phyloP scores from a whole-genome alignment of 2,113 vertebrate genomes.

The Budorcas taxicolor region DNA sequence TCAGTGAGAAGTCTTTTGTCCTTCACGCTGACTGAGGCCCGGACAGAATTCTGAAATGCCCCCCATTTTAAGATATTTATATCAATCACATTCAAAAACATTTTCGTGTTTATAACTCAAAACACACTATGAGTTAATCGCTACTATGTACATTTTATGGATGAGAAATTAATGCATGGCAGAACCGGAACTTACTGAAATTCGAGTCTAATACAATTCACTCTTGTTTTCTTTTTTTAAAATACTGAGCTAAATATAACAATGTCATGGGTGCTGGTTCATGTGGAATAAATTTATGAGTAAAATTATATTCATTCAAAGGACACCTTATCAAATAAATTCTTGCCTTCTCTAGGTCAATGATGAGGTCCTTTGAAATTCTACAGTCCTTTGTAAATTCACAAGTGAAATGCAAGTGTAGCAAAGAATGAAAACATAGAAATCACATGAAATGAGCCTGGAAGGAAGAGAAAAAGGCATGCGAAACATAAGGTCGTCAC shows the following conservation, averaged over 20 bases:
- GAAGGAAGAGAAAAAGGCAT: not conserved
- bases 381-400: not conserved
- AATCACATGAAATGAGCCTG: not conserved
- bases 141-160: not conserved
- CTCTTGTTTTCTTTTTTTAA: too few species aligned
- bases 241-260: not conserved
- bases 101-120: not conserved
- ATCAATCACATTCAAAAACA: not conserved
- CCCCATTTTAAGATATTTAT: not conserved
- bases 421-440: not conserved
- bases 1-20: not conserved
- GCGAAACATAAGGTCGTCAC: not conserved
- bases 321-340: not conserved
- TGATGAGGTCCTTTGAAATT: not conserved
- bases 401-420: not conserved
- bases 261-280: not conserved
- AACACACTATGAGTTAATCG: not conserved
- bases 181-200: not conserved
- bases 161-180: not conserved
- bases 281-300: not conserved
- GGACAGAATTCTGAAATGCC: not conserved
- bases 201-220: too few species aligned
- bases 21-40: not conserved
- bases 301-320: not conserved
- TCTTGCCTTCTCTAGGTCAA: not conserved